These are phyloP conservation scores for Gambusia holbrooki DNA, from an alignment of 2,113 vertebrate species.

Conservation along the genomic window DNA sequence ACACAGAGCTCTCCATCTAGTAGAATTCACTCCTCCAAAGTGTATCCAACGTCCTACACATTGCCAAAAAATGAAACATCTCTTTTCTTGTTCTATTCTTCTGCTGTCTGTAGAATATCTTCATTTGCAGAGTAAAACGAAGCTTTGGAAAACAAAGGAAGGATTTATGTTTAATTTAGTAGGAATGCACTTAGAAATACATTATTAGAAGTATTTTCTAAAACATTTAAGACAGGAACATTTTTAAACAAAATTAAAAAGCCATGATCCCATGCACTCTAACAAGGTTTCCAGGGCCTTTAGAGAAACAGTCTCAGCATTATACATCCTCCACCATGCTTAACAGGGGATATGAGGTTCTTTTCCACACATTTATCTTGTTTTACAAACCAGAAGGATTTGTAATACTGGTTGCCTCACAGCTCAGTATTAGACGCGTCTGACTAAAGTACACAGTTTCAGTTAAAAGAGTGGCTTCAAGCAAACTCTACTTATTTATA, in stretches of 20 bases:
- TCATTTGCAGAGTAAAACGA: slow-evolving; percentile 47
- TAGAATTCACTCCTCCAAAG: slow-evolving; percentile 31
- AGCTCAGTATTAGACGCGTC: no score
- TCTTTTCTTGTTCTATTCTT: slow-evolving; percentile 1
- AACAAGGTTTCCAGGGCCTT: not conserved
- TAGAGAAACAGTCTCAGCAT: not conserved
- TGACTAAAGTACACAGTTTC: no score
- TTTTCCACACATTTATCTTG: not conserved
- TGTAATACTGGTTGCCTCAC: no score
- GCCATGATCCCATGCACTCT: not conserved
- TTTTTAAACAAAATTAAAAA: not conserved
- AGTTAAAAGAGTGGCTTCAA: no score
- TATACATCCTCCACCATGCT: not conserved
- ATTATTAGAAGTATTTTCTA: slow-evolving; percentile 52
- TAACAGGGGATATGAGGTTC: not conserved
- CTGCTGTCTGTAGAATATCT: slow-evolving; percentile 46
- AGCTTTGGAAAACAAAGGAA: slow-evolving; percentile 23
- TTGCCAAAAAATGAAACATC: slow-evolving; percentile 48
- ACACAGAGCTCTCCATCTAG: slow-evolving; percentile 34
- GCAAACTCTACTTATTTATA: no score
- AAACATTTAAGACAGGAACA: not conserved
- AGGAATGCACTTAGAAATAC: slow-evolving; percentile 43
- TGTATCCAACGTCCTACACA: slow-evolving; percentile 53
- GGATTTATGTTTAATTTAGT: slow-evolving; percentile 42
- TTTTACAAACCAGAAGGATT: no score